A percentile compares a stretch with the other conserved stretches of the same genome.
Evolutionary conservation across 2,113 vertebrate genomes (phyloP).

Genomic region (Heptranchias perlo): DNA sequence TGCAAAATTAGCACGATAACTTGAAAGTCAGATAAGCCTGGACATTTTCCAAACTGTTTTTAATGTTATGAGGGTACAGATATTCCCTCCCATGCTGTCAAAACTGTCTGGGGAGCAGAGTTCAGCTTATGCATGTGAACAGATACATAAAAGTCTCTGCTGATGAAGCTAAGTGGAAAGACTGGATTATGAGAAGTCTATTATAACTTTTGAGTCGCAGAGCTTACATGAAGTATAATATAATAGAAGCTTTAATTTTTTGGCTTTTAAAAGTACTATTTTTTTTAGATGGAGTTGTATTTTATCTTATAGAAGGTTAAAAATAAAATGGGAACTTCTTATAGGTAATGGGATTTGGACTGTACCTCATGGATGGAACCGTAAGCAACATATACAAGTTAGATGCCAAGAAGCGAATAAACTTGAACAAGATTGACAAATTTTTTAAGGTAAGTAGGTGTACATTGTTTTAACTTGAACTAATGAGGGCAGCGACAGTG

Average conservation of each 20-base stretch:
- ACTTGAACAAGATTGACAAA: constrained; percentile 92
- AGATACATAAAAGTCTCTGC: background rate
- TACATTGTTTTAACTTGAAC: background rate
- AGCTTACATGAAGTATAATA: background rate
- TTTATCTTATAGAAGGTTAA: background rate
- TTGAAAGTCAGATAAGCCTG: background rate
- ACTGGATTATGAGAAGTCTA: background rate
- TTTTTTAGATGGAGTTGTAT: background rate
- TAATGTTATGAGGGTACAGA: background rate
- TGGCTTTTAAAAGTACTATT: background rate
- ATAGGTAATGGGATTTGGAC: constrained; percentile 96
- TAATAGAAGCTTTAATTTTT: background rate
- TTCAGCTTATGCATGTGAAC: background rate
- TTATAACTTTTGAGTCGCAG: background rate
- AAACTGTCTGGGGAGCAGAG: background rate
- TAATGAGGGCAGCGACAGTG: background rate
- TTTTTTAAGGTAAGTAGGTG: constrained; percentile 85
- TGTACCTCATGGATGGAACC: constrained; percentile 92
- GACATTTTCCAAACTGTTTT: background rate
- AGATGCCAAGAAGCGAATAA: constrained; percentile 95
- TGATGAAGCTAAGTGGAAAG: background rate
- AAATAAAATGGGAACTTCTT: constrained; percentile 38
- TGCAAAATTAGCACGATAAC: background rate
- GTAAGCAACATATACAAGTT: constrained; percentile 96
- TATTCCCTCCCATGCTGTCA: background rate